Evolutionary conservation across 2,888 invertebrate species (phyloP).

Genomic region (Dynastes tityus): DNA sequence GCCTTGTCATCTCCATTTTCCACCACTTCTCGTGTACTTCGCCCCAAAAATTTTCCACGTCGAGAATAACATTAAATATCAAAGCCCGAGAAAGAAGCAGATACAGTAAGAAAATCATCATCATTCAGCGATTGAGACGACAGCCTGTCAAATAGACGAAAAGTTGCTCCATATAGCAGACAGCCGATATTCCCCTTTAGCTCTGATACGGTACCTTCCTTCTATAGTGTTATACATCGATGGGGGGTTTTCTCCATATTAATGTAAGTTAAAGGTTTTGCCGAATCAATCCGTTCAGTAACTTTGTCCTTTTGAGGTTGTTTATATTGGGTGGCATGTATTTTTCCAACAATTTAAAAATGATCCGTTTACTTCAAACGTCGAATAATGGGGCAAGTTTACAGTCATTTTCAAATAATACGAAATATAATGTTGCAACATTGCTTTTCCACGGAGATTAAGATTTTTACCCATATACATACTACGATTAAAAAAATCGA

Average conservation of each 20-base stretch:
- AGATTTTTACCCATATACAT: no score
- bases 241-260: neutral
- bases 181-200: neutral
- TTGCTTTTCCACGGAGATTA: no score
- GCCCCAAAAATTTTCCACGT: constrained; percentile 20
- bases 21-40: constrained; percentile 13
- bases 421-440: no score
- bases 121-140: neutral
- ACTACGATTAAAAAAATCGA: no score
- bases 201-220: neutral
- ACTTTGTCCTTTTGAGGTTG: constrained; percentile 12
- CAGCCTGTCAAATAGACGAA: neutral
- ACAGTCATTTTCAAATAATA: no score
- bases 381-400: no score
- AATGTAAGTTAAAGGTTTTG: constrained; percentile 18
- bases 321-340: no score
- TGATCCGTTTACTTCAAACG: no score
- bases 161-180: neutral
- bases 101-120: neutral
- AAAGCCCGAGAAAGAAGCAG: constrained; percentile 3
- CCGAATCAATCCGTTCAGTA: constrained; percentile 13
- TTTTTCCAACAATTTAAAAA: no score
- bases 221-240: no score
- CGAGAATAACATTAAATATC: constrained; percentile 9
- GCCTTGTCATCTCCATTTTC: constrained; percentile 32